Conservation (phyloP, 2,113 vertebrate species). For the Ariopsis seemanni region DNA sequence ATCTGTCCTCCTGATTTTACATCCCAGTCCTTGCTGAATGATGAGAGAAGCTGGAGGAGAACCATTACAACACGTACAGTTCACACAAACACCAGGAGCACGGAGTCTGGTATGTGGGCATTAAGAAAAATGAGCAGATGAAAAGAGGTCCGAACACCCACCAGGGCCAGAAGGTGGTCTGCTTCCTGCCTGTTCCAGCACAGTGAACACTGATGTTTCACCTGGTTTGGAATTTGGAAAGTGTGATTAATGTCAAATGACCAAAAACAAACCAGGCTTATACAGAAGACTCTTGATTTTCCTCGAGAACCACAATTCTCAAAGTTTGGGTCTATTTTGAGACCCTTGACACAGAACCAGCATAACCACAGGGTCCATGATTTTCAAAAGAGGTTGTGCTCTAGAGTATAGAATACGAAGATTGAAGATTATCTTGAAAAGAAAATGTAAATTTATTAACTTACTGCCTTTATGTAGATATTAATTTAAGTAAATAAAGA, state of each 20-base stretch:
- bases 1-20: background rate
- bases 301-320: background rate
- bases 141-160: slow-evolving; percentile 6
- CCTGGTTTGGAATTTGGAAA: background rate
- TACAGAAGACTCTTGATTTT: background rate
- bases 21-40: background rate
- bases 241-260: background rate
- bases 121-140: slow-evolving; percentile 2
- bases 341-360: background rate
- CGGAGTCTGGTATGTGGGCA: slow-evolving; percentile 1
- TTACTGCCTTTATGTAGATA: background rate
- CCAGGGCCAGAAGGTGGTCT: background rate
- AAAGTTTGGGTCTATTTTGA: background rate
- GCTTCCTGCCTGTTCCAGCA: slow-evolving; percentile 1
- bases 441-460: background rate
- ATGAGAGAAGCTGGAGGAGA: slow-evolving; percentile 11
- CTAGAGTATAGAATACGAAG: background rate
- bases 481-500: background rate
- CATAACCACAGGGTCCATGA: background rate
- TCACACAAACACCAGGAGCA: slow-evolving; percentile 7
- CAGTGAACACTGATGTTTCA: background rate
- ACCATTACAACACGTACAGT: slow-evolving; percentile 11
- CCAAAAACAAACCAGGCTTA: background rate
- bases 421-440: background rate
- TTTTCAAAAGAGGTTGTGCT: background rate